These are phyloP conservation scores for Sapayoa aenigma DNA, from an alignment of 2,113 vertebrate species.

Conservation along the genomic window DNA sequence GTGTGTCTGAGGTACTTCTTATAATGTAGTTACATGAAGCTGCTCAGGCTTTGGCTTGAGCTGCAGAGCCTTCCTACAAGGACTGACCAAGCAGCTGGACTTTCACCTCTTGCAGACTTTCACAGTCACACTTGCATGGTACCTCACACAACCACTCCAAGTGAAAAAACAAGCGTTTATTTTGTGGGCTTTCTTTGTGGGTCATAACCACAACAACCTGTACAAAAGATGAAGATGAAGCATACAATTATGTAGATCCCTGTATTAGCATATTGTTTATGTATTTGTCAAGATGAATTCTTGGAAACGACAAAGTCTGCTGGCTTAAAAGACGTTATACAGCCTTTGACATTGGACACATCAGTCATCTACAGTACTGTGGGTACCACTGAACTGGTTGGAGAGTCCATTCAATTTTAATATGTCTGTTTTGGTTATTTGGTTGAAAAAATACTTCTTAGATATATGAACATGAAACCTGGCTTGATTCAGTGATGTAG, in stretches of 20 bases:
- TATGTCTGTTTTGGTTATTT: neutral
- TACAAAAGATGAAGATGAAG: neutral
- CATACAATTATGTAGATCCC: neutral
- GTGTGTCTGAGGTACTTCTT: neutral
- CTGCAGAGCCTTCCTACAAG: neutral
- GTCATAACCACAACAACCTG: neutral
- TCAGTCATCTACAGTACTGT: neutral
- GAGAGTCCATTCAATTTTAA: neutral
- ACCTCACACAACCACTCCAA: neutral
- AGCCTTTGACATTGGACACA: too few relatives aligned
- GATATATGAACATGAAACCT: neutral
- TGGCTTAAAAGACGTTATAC: neutral
- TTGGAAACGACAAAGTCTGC: neutral
- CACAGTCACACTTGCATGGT: rapidly evolving
- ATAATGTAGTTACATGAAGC: neutral
- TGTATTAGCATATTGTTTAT: neutral
- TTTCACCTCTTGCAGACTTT: neutral
- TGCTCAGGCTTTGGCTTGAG: neutral
- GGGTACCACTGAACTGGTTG: neutral
- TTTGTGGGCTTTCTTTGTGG: too few relatives aligned
- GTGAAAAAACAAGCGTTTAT: neutral
- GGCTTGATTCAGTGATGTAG: neutral
- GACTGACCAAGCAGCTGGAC: neutral
- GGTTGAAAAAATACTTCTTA: neutral
- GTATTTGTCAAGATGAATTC: neutral